phyloP scores from a whole-genome alignment of 2,797 vertebrate species.

The Epinephelus awoara region DNA sequence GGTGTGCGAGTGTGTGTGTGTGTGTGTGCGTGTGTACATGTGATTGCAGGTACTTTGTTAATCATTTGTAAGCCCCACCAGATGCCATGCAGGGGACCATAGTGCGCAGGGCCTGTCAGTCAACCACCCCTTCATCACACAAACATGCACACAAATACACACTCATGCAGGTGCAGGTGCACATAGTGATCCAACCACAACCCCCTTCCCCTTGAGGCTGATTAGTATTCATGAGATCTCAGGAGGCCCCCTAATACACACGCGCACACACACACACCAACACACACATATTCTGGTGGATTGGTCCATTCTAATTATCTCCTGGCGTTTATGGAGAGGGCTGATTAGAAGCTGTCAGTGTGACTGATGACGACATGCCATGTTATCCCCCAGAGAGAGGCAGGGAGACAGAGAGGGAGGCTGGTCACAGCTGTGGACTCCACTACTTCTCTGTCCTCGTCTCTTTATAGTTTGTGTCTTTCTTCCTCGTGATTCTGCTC shows the following conservation, averaged over 20 bases:
- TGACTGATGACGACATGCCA: conserved; percentile 86
- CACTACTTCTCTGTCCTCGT: conserved; percentile 50
- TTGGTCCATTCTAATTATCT: conserved; percentile 87
- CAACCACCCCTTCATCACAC: conserved; percentile 62
- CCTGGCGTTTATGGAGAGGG: conserved; percentile 85
- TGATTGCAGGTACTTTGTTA: conserved; percentile 78
- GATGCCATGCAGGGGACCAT: conserved; percentile 74
- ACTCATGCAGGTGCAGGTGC: conserved; percentile 71
- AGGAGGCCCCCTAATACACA: conserved; percentile 65
- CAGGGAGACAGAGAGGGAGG: conserved; percentile 59
- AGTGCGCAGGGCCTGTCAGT: conserved; percentile 73
- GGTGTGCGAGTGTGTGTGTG: conserved; percentile 7
- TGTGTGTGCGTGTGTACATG: conserved; percentile 26
- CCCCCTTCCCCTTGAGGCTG: conserved; percentile 75
- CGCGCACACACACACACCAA: conserved; percentile 36
- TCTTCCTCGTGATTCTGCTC: conserved; percentile 48
- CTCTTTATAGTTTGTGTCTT: conserved; percentile 63
- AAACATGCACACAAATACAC: conserved; percentile 61
- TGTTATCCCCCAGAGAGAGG: conserved; percentile 73
- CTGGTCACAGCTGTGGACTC: conserved; percentile 74
- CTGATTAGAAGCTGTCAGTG: conserved; percentile 88
- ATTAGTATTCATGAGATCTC: conserved; percentile 87
- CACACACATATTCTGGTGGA: conserved; percentile 74
- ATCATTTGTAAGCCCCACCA: conserved; percentile 84
- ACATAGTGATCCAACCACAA: conserved; percentile 62